Conservation (phyloP, 2,797 vertebrate genomes). For the Ctenosaura bakeri region DNA sequence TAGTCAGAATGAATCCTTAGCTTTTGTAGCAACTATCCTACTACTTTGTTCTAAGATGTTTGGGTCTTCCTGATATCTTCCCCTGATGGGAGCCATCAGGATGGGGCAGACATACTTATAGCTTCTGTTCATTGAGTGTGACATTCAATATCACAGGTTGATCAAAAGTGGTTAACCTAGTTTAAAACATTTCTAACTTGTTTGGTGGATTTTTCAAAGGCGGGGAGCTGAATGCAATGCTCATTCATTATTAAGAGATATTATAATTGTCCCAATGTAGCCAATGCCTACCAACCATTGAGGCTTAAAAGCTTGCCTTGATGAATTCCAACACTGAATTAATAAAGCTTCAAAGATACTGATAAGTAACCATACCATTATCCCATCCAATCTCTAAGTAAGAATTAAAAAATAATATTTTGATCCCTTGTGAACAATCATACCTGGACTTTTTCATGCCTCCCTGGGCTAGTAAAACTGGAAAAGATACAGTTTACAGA, state of each 20-base stretch:
- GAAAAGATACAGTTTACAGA: slow-evolving; percentile 21
- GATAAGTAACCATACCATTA: not conserved
- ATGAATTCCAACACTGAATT: not conserved
- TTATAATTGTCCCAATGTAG: not conserved
- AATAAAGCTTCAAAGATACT: not conserved
- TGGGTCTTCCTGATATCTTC: not conserved
- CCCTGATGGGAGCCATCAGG: not conserved
- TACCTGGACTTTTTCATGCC: not conserved
- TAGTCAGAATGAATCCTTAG: not conserved
- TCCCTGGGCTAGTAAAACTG: not conserved
- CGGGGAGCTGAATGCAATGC: not conserved
- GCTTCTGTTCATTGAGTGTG: not conserved
- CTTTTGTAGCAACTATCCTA: not conserved
- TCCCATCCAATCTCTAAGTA: not conserved
- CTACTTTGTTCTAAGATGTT: not conserved
- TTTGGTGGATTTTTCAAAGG: not conserved
- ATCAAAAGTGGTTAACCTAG: not conserved
- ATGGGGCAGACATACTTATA: not conserved
- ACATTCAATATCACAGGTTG: not conserved
- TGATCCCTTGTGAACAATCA: not conserved
- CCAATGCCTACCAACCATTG: not conserved
- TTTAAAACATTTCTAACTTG: not conserved
- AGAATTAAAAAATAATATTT: not conserved
- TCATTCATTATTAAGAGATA: not conserved
- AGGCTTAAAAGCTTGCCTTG: not conserved